phyloP scores from a whole-genome alignment of 1,140 invertebrate genomes.

The Colletes gigas region DNA sequence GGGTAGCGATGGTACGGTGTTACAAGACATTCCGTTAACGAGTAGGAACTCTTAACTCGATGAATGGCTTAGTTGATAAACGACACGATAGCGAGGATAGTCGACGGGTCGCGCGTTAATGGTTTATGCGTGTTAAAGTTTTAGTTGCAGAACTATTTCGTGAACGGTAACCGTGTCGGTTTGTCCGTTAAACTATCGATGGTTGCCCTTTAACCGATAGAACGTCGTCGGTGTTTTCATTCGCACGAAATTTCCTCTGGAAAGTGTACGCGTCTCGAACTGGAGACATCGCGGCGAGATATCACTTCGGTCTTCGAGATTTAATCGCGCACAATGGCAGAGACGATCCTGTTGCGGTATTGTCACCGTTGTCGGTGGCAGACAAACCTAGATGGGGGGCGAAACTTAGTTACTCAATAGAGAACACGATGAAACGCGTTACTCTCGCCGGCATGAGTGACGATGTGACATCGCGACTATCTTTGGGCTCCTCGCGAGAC shows the following conservation, averaged over 20 bases:
- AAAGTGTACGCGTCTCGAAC: not conserved
- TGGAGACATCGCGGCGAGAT: constrained; percentile 2
- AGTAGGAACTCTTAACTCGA: too few relatives aligned
- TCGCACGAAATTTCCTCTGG: not conserved
- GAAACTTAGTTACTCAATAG: constrained; percentile 53
- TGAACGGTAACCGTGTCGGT: too few relatives aligned
- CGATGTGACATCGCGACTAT: constrained; percentile 45
- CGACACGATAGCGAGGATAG: too few relatives aligned
- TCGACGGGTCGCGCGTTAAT: too few relatives aligned
- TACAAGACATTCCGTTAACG: too few relatives aligned
- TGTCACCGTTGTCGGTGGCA: constrained; percentile 53
- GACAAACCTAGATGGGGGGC: constrained; percentile 26
- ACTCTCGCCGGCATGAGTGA: constrained; percentile 18
- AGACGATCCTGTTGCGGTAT: constrained; percentile 48
- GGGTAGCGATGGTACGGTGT: too few relatives aligned
- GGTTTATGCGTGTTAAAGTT: too few relatives aligned
- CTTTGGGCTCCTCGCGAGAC: constrained; percentile 34
- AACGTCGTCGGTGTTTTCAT: not conserved
- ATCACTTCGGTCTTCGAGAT: constrained; percentile 41
- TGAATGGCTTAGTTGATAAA: too few relatives aligned
- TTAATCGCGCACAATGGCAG: constrained; percentile 48
- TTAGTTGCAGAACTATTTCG: too few relatives aligned
- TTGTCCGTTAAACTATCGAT: constrained; percentile 36
- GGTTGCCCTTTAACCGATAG: constrained; percentile 14
- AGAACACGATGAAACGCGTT: constrained; percentile 36